Evolutionary conservation across 2,888 invertebrate genomes (phyloP), one percentile per base, ranked within the genome.

Genomic region (Druceiella hillmani): DNA sequence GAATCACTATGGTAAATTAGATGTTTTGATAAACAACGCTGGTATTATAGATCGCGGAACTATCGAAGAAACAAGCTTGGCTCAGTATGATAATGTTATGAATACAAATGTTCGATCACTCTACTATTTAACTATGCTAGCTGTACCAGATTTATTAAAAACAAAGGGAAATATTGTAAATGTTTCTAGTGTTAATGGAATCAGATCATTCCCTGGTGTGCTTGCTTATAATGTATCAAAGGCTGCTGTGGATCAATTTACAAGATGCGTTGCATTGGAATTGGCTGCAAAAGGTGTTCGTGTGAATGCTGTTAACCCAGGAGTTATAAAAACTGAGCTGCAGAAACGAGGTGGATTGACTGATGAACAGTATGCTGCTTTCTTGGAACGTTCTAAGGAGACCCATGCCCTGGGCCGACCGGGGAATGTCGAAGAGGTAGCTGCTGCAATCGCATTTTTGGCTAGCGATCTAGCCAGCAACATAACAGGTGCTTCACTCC

Each of bases 181-280:
- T 59, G 87, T 98, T 0, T 97, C 95, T 2, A 94, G 94, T 59
- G 91, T 97, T 0, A 88, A 86, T 54, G 97, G 97, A 3, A 75
- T 92, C 14, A 73, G 94, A 54, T 81, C 95, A 29, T 95, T 97
- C 58, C 83, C 94, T 2, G 87, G 87, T 4, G 86, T 94, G 0
- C 62, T 95, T 28, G 87, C 93, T 0, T 99, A 99, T 61, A 85
- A 84, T 50, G 82, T 98, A 61, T 92, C 93, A 1, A 98, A 99
- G 66, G 79, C 92, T 22, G 88, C 94, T 2, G 74, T 98, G 0
- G 98, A 99, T 63, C 97, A 97, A 59, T 82, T 99, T 48, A 98
- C 98, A 0, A 77, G 87, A 51, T 94, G 94, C 61, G 78, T 85
- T 2, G 95, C 98, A 3, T 64, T 99, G 40, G 97, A 91, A 55